phyloP scores from a whole-genome alignment of 2,888 invertebrate species.

The Phortica okadai region DNA sequence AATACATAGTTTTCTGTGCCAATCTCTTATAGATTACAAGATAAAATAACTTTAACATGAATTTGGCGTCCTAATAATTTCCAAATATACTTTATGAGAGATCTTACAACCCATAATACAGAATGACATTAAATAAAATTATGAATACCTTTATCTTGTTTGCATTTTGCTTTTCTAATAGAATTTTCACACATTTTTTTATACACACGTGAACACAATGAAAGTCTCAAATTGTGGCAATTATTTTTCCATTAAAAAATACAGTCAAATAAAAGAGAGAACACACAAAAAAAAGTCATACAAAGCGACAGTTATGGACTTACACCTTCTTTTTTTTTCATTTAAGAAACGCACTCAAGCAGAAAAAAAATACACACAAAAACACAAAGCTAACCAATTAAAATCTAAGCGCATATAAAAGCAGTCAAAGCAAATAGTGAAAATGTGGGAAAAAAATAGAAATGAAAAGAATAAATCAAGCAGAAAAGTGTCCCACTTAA shows the following conservation, averaged over 20 bases:
- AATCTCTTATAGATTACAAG: too few relatives aligned
- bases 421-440: not conserved
- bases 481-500: conserved; percentile 19
- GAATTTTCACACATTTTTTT: not conserved
- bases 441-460: not conserved
- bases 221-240: not conserved
- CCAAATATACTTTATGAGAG: too few relatives aligned
- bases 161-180: not conserved
- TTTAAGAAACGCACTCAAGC: conserved; percentile 2
- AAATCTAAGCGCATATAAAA: not conserved
- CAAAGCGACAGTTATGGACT: not conserved
- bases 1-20: too few relatives aligned
- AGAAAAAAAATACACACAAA: not conserved
- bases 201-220: not conserved
- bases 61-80: too few relatives aligned
- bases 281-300: not conserved
- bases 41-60: too few relatives aligned
- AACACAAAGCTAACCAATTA: conserved; percentile 22
- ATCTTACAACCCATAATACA: too few relatives aligned
- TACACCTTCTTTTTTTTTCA: not conserved
- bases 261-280: not conserved
- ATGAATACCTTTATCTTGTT: too few relatives aligned
- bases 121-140: too few relatives aligned
- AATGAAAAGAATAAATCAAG: conserved; percentile 19
- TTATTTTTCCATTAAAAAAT: not conserved